Evolutionary conservation across 2,113 vertebrate species (phyloP).

Genomic region (Corynorhinus townsendii): DNA sequence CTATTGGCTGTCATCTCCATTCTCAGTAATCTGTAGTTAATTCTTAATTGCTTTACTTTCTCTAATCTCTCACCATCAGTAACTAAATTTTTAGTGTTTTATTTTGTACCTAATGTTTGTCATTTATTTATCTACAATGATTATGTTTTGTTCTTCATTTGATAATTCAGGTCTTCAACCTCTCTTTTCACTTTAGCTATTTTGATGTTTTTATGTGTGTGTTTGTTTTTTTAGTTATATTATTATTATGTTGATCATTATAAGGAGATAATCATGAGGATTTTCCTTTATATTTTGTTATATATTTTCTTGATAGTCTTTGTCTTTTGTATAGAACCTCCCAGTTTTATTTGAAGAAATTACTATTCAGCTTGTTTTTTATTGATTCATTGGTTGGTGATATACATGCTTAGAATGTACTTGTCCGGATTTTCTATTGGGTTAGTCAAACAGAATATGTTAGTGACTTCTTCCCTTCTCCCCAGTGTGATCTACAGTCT

Average conservation of each 20-base stretch:
- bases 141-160: background rate
- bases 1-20: too few relatives aligned
- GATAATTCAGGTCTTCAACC: background rate
- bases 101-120: background rate
- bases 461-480: background rate
- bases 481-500: background rate
- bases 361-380: background rate
- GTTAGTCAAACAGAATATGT: background rate
- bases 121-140: background rate
- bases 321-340: background rate
- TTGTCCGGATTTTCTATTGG: background rate
- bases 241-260: background rate
- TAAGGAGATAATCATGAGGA: background rate
- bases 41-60: background rate
- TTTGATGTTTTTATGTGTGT: background rate
- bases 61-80: background rate
- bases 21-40: background rate
- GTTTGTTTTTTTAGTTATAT: background rate
- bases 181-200: background rate
- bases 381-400: background rate
- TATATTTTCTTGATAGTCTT: background rate
- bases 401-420: background rate
- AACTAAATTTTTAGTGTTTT: background rate
- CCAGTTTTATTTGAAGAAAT: background rate
- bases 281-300: background rate